phyloP scores from a whole-genome alignment of 2,888 invertebrate species.

The Lepidonotus clava region DNA sequence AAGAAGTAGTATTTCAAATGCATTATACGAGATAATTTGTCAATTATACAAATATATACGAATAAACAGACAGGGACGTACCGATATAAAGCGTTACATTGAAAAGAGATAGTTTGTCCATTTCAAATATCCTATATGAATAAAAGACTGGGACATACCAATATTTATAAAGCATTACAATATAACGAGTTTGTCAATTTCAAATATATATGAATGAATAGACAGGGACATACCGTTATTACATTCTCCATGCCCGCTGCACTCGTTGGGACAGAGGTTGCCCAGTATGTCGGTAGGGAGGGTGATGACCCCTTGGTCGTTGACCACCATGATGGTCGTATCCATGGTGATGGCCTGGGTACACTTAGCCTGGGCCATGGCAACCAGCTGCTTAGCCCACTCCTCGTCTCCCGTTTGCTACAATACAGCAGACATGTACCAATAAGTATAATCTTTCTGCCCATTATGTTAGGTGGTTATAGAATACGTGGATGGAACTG shows the following conservation, averaged over 20 bases:
- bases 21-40: no score
- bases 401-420: constrained; percentile 37
- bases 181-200: no score
- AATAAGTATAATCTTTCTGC: neutral
- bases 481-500: no score
- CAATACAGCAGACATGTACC: neutral
- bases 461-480: neutral
- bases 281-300: constrained; percentile 49
- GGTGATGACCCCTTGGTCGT: neutral
- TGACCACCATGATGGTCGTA: neutral
- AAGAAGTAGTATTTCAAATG: no score
- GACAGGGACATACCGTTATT: constrained; percentile 60
- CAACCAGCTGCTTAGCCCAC: constrained; percentile 17
- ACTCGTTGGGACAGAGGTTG: constrained; percentile 66
- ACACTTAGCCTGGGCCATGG: neutral
- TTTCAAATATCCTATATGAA: no score
- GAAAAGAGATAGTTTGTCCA: no score
- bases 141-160: no score
- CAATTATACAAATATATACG: no score
- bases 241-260: constrained; percentile 66
- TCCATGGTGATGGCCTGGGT: neutral
- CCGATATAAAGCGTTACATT: no score
- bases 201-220: neutral
- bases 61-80: no score
- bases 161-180: no score